phyloP scores from a whole-genome alignment of 2,797 vertebrate genomes.

The Nasua narica region DNA sequence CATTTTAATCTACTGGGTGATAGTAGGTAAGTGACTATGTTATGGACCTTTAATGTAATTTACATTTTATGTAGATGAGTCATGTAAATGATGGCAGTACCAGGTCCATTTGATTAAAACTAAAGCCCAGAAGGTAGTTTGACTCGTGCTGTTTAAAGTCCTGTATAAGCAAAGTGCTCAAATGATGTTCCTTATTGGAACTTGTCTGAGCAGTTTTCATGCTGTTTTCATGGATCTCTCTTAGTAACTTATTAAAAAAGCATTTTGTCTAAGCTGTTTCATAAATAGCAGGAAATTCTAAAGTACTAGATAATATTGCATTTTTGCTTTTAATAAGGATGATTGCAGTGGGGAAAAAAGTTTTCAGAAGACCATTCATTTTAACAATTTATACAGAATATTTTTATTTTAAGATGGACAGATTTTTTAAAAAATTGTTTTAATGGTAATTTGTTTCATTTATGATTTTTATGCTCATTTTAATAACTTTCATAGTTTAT shows the following conservation, averaged over 20 bases:
- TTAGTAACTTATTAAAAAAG: conserved; percentile 40
- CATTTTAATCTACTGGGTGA: neutral
- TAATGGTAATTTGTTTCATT: conserved; percentile 2
- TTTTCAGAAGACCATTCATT: neutral
- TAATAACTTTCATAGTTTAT: neutral
- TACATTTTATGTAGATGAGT: conserved; percentile 45
- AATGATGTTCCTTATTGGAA: neutral
- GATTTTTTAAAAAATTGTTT: neutral
- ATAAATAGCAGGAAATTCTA: conserved; percentile 56
- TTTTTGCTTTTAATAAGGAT: conserved; percentile 52
- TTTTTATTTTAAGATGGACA: neutral
- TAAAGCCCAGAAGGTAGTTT: conserved; percentile 7
- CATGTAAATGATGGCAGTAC: neutral
- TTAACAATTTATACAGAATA: neutral
- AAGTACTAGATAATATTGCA: neutral
- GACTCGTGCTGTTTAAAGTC: neutral
- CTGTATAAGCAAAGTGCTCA: neutral
- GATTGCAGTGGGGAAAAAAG: neutral
- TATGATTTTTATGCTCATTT: neutral
- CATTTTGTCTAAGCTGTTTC: conserved; percentile 61
- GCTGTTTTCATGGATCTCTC: neutral
- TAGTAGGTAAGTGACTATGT: neutral
- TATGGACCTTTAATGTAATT: conserved; percentile 35
- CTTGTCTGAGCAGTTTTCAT: conserved; percentile 40
- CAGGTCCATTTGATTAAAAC: conserved; percentile 46